Evolutionary conservation across 2,888 invertebrate species (phyloP).

Genomic region (Psococerastis gibbosa): DNA sequence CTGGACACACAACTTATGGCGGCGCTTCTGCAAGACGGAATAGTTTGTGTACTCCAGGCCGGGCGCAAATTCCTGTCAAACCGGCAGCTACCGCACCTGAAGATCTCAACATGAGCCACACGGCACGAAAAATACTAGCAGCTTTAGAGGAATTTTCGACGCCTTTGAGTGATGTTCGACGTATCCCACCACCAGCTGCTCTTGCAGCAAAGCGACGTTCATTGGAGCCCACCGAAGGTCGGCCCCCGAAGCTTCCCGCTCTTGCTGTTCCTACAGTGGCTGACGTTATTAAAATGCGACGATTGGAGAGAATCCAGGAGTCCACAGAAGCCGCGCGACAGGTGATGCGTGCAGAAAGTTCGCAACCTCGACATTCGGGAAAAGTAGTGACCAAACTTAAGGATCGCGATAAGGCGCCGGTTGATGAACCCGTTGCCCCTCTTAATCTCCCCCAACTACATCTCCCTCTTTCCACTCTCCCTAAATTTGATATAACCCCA

Average conservation of each 20-base stretch:
- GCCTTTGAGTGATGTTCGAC: constrained; percentile 31
- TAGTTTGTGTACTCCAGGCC: background rate
- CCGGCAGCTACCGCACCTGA: constrained; percentile 24
- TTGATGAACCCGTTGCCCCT: constrained; percentile 21
- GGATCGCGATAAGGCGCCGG: constrained; percentile 25
- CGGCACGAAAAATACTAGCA: constrained; percentile 59
- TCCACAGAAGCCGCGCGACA: constrained; percentile 40
- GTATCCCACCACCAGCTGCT: constrained; percentile 15
- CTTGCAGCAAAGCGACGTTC: background rate
- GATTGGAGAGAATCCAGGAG: constrained; percentile 36
- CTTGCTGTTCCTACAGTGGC: constrained; percentile 41
- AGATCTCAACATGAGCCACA: constrained; percentile 37
- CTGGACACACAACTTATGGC: constrained; percentile 54
- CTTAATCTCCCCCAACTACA: constrained; percentile 25
- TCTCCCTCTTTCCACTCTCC: constrained; percentile 35
- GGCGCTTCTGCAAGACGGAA: constrained; percentile 40
- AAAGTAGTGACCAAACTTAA: constrained; percentile 28
- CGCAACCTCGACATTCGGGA: constrained; percentile 23
- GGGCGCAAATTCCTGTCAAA: constrained; percentile 26
- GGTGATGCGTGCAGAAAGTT: constrained; percentile 19
- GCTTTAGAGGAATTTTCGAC: constrained; percentile 66
- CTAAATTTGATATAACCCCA: constrained; percentile 29
- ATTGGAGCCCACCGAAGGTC: background rate
- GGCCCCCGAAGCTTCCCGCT: constrained; percentile 7
- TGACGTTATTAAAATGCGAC: constrained; percentile 38